Conservation (phyloP, 2,797 vertebrate genomes). For the Enteromius mattozi region DNA sequence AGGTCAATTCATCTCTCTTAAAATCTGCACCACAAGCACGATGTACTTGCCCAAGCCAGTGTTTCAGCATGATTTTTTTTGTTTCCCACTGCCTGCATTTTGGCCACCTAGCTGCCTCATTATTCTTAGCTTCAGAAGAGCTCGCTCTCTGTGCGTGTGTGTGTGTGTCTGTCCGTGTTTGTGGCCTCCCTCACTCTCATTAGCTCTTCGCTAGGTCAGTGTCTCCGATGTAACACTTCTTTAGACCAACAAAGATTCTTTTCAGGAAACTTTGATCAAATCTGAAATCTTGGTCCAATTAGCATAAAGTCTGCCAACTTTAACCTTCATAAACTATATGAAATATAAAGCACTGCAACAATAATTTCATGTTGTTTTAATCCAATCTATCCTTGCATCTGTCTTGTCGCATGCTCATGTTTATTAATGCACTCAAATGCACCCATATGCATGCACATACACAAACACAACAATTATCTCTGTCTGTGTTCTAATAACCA, state of each 20-base stretch:
- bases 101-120: conserved; percentile 46
- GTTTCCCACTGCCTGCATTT: background rate
- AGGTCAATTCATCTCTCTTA: background rate
- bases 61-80: conserved; percentile 8
- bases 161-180: conserved; percentile 16
- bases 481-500: background rate
- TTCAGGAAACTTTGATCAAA: conserved; percentile 14
- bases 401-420: background rate
- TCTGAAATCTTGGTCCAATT: conserved; percentile 20
- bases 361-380: background rate
- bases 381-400: background rate
- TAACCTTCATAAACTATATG: background rate
- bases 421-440: conserved; percentile 8
- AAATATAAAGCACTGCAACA: background rate
- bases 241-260: conserved; percentile 27
- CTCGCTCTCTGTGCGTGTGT: background rate
- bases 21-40: conserved; percentile 16
- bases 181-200: conserved; percentile 26
- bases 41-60: background rate
- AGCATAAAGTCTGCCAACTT: conserved; percentile 7
- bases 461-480: background rate
- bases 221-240: background rate
- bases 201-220: conserved; percentile 26
- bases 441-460: conserved; percentile 15
- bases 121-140: conserved; percentile 9